These are phyloP conservation scores for Danio jaintianensis DNA, from an alignment of 2,797 vertebrate species.

Conservation along the genomic window DNA sequence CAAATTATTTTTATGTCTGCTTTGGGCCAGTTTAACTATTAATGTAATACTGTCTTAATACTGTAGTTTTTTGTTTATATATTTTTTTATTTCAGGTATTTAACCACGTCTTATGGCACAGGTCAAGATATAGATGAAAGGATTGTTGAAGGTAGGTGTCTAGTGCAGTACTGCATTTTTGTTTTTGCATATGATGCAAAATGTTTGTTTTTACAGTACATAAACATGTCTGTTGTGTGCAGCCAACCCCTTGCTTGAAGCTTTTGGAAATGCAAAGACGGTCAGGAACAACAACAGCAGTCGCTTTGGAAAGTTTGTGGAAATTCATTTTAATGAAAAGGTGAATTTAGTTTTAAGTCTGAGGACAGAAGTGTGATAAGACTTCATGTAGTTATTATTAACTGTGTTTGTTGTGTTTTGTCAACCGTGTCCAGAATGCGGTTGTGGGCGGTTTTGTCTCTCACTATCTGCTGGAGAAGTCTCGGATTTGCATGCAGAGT, in stretches of 20 bases:
- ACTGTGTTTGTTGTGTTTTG: conserved; percentile 7
- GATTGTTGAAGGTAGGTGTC: conserved; percentile 93
- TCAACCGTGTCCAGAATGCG: conserved; percentile 79
- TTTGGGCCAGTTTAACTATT: neutral
- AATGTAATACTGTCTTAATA: neutral
- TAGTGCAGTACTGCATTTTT: neutral
- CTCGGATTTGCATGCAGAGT: conserved; percentile 97
- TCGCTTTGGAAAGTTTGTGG: conserved; percentile 98
- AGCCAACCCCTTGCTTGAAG: conserved; percentile 97
- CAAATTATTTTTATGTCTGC: neutral
- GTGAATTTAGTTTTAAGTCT: conserved; percentile 69
- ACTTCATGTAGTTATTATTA: neutral
- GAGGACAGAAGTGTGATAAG: neutral
- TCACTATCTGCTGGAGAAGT: conserved; percentile 98
- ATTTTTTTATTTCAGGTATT: conserved; percentile 82
- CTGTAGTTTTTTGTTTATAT: neutral
- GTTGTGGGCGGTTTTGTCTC: conserved; percentile 98
- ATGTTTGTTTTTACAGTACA: neutral
- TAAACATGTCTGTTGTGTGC: conserved; percentile 37
- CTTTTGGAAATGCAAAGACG: conserved; percentile 98
- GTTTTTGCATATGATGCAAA: neutral
- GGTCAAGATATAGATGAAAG: conserved; percentile 98
- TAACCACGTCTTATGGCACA: conserved; percentile 95
- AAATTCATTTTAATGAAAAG: conserved; percentile 99
- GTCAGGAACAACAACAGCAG: conserved; percentile 99